Base-by-base conservation (phyloP, 2,797 vertebrate species). In the Hoplostethus mediterraneus region DNA sequence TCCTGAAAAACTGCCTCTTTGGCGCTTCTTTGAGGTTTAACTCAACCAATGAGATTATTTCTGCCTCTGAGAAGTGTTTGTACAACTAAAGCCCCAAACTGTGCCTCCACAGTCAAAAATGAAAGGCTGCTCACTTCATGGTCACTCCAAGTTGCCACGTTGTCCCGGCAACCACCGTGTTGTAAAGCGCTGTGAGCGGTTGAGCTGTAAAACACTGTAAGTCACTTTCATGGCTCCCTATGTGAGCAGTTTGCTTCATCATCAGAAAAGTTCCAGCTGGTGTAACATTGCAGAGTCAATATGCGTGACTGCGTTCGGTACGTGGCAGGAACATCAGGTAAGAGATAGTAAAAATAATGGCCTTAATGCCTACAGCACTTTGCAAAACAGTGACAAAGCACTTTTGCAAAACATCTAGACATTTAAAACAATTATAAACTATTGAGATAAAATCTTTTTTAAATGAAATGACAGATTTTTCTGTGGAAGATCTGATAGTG, bases 221-320 rank as follows among this genome's bases (percentile, higher is more conserved):
- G 80, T 86, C 82, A 86, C 80, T 88, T 85, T 85, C 87, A 89
- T 70, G 83, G 85, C 75, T 80, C 58, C 4, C 82, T 73, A 83
- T 82, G 82, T 88, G 69, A 79, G 77, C 42, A 38, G 61, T 77
- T 72, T 82, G 84, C 77, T 16, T 60, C 52, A 0, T 89, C 89
- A 86, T 86, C 89, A 83, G 55, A 75, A 87, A 81, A 86, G 68
- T 86, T 85, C 14, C 63, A 49, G 63, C 31, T 11, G 66, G 21
- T 38, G 4, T 1, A 64, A 73, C 71, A 82, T 58, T 68, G 80
- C 59, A 28, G 73, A 79, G 72, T 79, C 76, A 51, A 53, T 31
- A 4, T 13, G 49, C n/a, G 64, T 68, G 69, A 63, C 54, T 66
- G 5, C 13, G 25, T 11, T 25, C 44, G 10, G 45, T 12, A 48